Percentiles rank a stretch among this genome's conserved stretches.
Evolutionary conservation across 2,888 invertebrate genomes (phyloP).

Genomic region (Strigamia transsilvanica): DNA sequence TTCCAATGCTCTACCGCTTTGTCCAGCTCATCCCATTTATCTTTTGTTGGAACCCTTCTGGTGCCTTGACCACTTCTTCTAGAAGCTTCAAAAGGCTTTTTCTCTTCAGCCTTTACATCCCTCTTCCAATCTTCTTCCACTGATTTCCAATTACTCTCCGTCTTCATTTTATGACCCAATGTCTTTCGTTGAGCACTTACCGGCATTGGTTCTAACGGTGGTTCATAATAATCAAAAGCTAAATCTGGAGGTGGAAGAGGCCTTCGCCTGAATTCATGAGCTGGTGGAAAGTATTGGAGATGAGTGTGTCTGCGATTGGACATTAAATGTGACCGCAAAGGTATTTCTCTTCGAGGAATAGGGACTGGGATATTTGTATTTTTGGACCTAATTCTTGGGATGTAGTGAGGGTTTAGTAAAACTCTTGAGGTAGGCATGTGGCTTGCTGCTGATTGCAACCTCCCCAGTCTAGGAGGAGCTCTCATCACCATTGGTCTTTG

Average conservation of each 20-base stretch:
- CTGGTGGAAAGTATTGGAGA: neutral
- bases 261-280: neutral
- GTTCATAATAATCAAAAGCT: neutral
- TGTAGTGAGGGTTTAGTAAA: neutral
- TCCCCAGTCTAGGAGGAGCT: neutral
- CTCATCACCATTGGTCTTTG: neutral
- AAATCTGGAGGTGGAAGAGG: constrained; percentile 21
- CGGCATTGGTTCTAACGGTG: neutral
- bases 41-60: neutral
- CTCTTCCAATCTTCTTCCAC: neutral
- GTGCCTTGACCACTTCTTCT: neutral
- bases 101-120: neutral
- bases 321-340: neutral
- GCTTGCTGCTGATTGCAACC: neutral
- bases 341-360: neutral
- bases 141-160: neutral
- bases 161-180: neutral
- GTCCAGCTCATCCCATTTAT: constrained; percentile 17
- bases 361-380: neutral
- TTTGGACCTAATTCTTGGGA: neutral
- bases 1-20: constrained; percentile 7
- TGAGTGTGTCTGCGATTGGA: neutral
- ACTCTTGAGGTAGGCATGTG: neutral
- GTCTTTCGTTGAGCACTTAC: neutral
- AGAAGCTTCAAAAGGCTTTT: neutral